These are phyloP conservation scores for Drosophila tripunctata DNA, from an alignment of 2,888 invertebrate genomes.

Conservation along the genomic window DNA sequence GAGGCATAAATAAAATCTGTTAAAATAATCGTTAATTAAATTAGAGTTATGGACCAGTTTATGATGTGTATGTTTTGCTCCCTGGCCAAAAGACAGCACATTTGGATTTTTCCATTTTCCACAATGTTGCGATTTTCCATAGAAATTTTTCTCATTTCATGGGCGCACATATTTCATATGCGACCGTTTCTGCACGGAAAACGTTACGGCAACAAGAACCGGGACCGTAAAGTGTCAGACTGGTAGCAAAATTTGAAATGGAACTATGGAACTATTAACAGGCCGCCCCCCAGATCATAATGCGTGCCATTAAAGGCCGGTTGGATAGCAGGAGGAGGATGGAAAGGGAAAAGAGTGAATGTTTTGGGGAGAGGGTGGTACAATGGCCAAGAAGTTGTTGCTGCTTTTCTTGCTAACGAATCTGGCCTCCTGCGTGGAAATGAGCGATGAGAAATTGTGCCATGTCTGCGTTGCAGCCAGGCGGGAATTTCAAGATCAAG, in stretches of 20 bases:
- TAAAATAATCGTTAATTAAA: slow-evolving; percentile 4
- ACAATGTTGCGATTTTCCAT: slow-evolving; percentile 83
- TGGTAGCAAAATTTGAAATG: slow-evolving; percentile 10
- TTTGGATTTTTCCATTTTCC: slow-evolving; percentile 82
- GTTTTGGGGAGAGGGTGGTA: background rate
- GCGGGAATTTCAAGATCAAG: slow-evolving; percentile 66
- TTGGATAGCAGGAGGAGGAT: background rate
- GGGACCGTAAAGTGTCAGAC: slow-evolving; percentile 60
- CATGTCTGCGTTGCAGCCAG: slow-evolving; percentile 56
- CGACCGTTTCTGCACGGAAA: slow-evolving; percentile 21
- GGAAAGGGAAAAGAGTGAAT: no score
- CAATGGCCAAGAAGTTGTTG: slow-evolving; percentile 1
- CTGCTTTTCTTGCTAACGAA: slow-evolving; percentile 24
- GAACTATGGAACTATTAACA: slow-evolving; percentile 56
- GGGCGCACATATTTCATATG: slow-evolving; percentile 75
- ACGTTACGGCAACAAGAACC: slow-evolving; percentile 17
- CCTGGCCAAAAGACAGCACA: slow-evolving; percentile 9
- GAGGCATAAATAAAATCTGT: background rate
- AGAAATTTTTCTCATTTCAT: slow-evolving; percentile 83
- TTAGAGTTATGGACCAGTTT: slow-evolving; percentile 16
- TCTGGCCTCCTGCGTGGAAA: slow-evolving; percentile 72
- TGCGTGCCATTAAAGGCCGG: slow-evolving; percentile 49
- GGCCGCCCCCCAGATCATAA: slow-evolving; percentile 36
- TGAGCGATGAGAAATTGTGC: slow-evolving; percentile 75
- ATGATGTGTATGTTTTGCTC: slow-evolving; percentile 11